These are phyloP conservation scores for Ariolimax columbianus DNA, from an alignment of 2,888 invertebrate genomes.

Conservation along the genomic window DNA sequence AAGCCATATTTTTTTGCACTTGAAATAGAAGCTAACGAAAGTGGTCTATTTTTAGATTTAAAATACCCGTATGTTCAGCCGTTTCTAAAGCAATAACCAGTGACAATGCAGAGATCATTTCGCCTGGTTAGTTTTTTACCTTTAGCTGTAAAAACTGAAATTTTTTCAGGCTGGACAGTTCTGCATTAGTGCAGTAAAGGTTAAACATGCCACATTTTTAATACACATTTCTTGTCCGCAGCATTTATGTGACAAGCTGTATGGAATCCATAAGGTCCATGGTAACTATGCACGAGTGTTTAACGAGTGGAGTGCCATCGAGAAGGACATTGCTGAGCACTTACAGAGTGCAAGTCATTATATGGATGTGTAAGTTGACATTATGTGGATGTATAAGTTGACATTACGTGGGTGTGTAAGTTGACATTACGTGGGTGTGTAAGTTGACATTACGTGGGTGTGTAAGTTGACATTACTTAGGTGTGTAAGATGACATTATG, in stretches of 20 bases:
- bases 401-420: background rate
- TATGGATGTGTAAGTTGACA: constrained; percentile 82
- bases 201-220: too few species aligned
- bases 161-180: too few species aligned
- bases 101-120: too few species aligned
- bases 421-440: constrained; percentile 82
- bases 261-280: constrained; percentile 88
- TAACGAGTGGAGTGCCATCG: constrained; percentile 91
- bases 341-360: constrained; percentile 84
- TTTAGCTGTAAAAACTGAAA: too few species aligned
- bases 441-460: constrained; percentile 55
- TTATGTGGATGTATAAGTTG: background rate
- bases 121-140: too few species aligned
- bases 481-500: background rate
- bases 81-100: too few species aligned
- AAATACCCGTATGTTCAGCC: too few species aligned
- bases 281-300: constrained; percentile 89
- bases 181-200: too few species aligned
- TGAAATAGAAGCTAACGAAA: too few species aligned
- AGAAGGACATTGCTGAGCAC: constrained; percentile 88
- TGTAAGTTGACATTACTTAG: background rate
- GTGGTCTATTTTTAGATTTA: too few species aligned
- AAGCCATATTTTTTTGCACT: too few species aligned
- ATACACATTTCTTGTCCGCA: constrained; percentile 44
- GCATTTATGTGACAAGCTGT: constrained; percentile 86